Evolutionary conservation across 1,140 invertebrate genomes (phyloP).

Genomic region (Caenorhabditis inopinata): DNA sequence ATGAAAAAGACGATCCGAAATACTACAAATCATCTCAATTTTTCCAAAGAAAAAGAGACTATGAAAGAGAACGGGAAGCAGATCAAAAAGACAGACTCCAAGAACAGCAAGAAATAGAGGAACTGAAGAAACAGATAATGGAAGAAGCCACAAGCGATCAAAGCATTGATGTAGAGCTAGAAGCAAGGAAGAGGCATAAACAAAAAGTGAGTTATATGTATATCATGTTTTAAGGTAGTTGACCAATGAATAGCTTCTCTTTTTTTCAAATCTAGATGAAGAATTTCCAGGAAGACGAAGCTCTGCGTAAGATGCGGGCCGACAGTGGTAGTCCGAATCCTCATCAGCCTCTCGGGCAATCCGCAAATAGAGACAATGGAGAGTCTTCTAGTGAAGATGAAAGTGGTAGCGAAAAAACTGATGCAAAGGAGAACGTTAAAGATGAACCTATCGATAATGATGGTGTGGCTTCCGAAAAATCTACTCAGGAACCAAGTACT

Average conservation of each 20-base stretch:
- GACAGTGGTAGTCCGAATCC: slow-evolving; percentile 52
- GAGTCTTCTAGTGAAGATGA: slow-evolving; percentile 10
- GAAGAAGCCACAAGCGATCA: slow-evolving; percentile 71
- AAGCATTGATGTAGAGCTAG: slow-evolving; percentile 79
- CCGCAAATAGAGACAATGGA: not conserved
- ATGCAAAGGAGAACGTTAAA: not conserved
- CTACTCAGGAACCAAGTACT: not conserved
- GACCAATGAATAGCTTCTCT: not conserved
- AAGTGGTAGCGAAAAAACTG: not conserved
- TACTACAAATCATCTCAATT: slow-evolving; percentile 89
- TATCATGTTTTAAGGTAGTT: too few species aligned
- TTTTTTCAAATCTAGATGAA: not conserved
- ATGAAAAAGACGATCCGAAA: slow-evolving; percentile 91
- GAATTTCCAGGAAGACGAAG: slow-evolving; percentile 44
- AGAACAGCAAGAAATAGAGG: slow-evolving; percentile 88
- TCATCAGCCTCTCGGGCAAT: slow-evolving; percentile 47
- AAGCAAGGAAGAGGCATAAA: slow-evolving; percentile 69
- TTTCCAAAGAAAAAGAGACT: slow-evolving; percentile 79
- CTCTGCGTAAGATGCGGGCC: slow-evolving; percentile 38
- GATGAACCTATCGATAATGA: not conserved
- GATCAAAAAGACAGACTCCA: slow-evolving; percentile 84
- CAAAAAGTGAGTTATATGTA: not conserved
- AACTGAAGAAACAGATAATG: slow-evolving; percentile 80
- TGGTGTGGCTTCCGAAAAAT: not conserved
- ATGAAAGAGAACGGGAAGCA: slow-evolving; percentile 85